Evolutionary conservation across 2,113 vertebrate species (phyloP), one percentile per base, ranked within the genome.

Genomic region (Todiramphus saurophagus): DNA sequence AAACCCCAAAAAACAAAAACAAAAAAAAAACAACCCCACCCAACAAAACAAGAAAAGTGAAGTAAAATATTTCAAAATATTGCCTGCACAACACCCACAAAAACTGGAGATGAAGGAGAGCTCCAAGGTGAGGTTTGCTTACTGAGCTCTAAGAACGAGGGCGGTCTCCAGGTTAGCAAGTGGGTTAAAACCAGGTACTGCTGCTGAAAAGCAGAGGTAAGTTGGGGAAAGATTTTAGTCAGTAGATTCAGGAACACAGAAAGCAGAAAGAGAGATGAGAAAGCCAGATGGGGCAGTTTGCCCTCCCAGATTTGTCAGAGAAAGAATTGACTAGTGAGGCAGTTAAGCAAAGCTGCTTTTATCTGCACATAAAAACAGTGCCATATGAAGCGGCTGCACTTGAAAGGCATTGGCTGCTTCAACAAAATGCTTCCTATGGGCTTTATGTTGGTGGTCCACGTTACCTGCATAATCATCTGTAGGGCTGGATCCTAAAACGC

Each of bases 161-260:
- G 24, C 2, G 3, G 27, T n/a, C 16, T 64, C 11, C 14, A 30
- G n/a, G 27, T 63, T 16, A 67, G 19, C 7, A 44, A 73, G 12
- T 4, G 5, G 13, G 20, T 10, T 8, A 18, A 58, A 79, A 73
- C 0, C 9, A 79, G 33, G 2, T 55, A 25, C 11, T 41, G 8
- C 14, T 78, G 58, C 14, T 78, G 58, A 53, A 63, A 92, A 77
- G 27, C 25, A 76, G 13, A 35, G 37, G 64, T 13, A n/a, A 11
- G 2, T 13, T 37, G 58, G 18, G 30, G 15, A 84, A 89, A 39
- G 64, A 48, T 33, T 81, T 39, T 50, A 70, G 12, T 35, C 41
- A 76, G 23, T 23, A 68, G 20, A 48, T 64, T 89, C 16, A 69
- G n/a, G 30, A 74, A 80, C 64, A 72, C 1, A 6, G 48, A 78